Conservation (phyloP, 2,888 invertebrate genomes). For the Epinotia ramella region DNA sequence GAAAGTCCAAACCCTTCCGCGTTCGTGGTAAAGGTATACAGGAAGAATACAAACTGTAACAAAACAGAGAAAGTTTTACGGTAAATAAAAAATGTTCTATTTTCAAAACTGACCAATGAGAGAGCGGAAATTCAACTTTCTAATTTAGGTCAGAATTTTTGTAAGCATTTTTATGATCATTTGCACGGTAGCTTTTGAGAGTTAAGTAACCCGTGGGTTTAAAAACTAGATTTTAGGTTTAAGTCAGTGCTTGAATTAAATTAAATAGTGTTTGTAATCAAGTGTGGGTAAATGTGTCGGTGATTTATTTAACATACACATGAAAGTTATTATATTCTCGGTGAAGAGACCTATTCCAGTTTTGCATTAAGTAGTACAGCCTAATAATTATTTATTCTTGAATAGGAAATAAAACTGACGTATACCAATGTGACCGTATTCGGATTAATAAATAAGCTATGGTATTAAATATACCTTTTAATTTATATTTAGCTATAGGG, state of each 20-base stretch:
- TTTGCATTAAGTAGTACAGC: neutral
- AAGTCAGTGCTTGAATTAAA: neutral
- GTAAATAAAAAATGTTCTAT: constrained; percentile 67
- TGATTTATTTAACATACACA: neutral
- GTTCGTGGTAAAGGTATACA: constrained; percentile 69
- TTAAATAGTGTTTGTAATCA: neutral
- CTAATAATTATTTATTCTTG: neutral
- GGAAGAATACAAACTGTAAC: constrained; percentile 78
- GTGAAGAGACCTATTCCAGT: neutral
- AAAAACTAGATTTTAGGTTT: neutral
- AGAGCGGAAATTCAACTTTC: constrained; percentile 70
- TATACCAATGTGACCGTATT: neutral
- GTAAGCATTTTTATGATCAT: constrained; percentile 63
- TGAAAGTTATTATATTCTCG: neutral
- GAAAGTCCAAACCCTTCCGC: constrained; percentile 81
- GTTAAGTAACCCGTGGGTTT: constrained; percentile 43
- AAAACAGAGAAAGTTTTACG: constrained; percentile 82
- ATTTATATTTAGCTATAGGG: neutral
- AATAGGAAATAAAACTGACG: neutral
- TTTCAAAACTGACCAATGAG: constrained; percentile 72
- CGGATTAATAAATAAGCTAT: neutral
- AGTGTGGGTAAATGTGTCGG: neutral
- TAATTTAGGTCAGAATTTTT: constrained; percentile 74
- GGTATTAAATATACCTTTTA: neutral
- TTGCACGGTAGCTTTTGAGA: constrained; percentile 70